These are phyloP conservation scores for Hycleus cichorii DNA, from an alignment of 1,140 invertebrate genomes.

Conservation along the genomic window DNA sequence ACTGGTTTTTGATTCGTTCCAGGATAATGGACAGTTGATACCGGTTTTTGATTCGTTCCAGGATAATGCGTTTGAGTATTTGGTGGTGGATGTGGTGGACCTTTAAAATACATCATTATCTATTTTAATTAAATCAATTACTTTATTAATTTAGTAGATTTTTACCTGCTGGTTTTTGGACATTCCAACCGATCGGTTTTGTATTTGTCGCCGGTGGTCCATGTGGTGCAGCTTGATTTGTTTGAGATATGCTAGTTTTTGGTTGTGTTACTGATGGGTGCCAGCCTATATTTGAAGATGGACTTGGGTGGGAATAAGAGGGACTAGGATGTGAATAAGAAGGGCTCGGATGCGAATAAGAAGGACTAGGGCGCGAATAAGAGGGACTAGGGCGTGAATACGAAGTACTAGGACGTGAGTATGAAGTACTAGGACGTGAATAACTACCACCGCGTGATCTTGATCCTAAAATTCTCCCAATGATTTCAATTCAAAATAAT, in stretches of 20 bases:
- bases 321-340: background rate
- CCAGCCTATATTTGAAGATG: background rate
- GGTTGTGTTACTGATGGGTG: background rate
- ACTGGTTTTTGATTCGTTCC: too few species aligned
- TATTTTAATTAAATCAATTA: too few species aligned
- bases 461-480: too few species aligned
- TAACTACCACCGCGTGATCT: background rate
- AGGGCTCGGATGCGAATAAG: background rate
- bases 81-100: background rate
- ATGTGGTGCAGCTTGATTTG: background rate
- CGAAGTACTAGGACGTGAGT: background rate
- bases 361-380: background rate
- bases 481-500: too few species aligned
- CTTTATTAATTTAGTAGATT: too few species aligned
- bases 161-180: too few species aligned
- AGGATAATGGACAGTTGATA: too few species aligned
- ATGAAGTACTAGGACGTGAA: background rate
- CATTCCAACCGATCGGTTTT: background rate
- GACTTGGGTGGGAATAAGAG: background rate
- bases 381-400: background rate
- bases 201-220: background rate
- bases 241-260: background rate
- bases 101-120: too few species aligned
- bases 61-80: background rate
- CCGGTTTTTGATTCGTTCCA: background rate